These are phyloP conservation scores for Drosophila differens DNA, from an alignment of 2,888 invertebrate genomes.

Conservation along the genomic window DNA sequence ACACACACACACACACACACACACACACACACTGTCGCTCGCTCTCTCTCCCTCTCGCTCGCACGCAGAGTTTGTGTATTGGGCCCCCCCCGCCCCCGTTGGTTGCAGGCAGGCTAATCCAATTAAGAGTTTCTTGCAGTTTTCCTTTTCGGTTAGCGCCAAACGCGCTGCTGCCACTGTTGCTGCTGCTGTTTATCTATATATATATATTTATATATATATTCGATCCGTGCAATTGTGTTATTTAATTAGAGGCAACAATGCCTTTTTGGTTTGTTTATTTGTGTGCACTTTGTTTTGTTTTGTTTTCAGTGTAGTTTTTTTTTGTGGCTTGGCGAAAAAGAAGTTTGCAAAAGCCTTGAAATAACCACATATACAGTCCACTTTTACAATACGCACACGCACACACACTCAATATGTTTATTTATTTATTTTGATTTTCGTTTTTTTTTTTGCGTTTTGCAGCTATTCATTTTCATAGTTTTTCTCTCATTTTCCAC, in stretches of 20 bases:
- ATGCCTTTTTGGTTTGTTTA: slow-evolving; percentile 19
- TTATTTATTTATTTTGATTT: slow-evolving; percentile 28
- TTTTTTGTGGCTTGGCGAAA: background rate
- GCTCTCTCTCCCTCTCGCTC: background rate
- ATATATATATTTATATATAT: background rate
- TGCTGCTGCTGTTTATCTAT: background rate
- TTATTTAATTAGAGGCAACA: slow-evolving; percentile 13
- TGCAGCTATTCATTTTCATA: slow-evolving; percentile 47
- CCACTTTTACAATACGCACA: background rate
- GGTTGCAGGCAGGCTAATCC: slow-evolving; percentile 30
- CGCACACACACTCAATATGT: background rate
- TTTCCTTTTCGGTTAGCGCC: slow-evolving; percentile 32
- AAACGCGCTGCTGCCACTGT: slow-evolving; percentile 28
- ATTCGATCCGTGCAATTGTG: background rate
- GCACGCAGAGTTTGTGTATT: background rate
- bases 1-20: slow-evolving; percentile 1
- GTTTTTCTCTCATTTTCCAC: slow-evolving; percentile 41
- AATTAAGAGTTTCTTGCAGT: slow-evolving; percentile 41
- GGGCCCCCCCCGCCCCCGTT: slow-evolving; percentile 2
- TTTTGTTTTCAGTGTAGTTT: slow-evolving; percentile 42
- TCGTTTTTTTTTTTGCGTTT: slow-evolving; percentile 48
- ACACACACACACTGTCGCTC: background rate
- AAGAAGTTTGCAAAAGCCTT: background rate
- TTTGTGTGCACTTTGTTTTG: slow-evolving; percentile 43
- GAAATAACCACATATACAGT: background rate